Conservation (phyloP, 2,888 invertebrate species). For the Molanna angustata region DNA sequence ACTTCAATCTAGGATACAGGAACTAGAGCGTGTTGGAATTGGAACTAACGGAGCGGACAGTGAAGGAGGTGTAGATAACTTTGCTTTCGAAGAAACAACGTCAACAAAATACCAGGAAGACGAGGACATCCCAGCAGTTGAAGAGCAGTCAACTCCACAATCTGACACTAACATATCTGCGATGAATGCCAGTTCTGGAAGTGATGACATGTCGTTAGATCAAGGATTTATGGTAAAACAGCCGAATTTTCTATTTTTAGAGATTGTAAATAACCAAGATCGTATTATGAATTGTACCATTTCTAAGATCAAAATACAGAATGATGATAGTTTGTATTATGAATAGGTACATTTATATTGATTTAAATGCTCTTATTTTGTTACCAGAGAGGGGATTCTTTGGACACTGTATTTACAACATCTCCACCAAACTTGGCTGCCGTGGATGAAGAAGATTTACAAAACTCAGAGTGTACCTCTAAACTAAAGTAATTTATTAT, state of each 20-base stretch:
- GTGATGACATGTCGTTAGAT: constrained; percentile 49
- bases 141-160: constrained; percentile 14
- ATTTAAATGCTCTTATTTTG: too few species aligned
- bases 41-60: constrained; percentile 27
- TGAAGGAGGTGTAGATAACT: constrained; percentile 1
- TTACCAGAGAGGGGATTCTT: constrained; percentile 64
- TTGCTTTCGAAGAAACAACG: constrained; percentile 1
- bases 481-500: too few species aligned
- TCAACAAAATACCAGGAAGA: not conserved
- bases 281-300: too few species aligned
- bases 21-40: constrained; percentile 56
- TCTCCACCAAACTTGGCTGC: constrained; percentile 50
- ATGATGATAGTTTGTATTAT: too few species aligned
- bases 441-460: constrained; percentile 29
- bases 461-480: not conserved
- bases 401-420: constrained; percentile 64
- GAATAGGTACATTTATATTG: too few species aligned
- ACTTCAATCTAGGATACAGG: constrained; percentile 69
- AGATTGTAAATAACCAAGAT: too few species aligned
- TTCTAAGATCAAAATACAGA: too few species aligned
- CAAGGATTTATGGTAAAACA: constrained; percentile 52
- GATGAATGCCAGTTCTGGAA: constrained; percentile 44
- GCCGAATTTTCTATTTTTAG: not conserved
- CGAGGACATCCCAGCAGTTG: constrained; percentile 18
- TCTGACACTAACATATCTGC: constrained; percentile 17